Evolutionary conservation across 2,113 vertebrate species (phyloP), one percentile per base, ranked within the genome.

Genomic region (Eclectus roratus): DNA sequence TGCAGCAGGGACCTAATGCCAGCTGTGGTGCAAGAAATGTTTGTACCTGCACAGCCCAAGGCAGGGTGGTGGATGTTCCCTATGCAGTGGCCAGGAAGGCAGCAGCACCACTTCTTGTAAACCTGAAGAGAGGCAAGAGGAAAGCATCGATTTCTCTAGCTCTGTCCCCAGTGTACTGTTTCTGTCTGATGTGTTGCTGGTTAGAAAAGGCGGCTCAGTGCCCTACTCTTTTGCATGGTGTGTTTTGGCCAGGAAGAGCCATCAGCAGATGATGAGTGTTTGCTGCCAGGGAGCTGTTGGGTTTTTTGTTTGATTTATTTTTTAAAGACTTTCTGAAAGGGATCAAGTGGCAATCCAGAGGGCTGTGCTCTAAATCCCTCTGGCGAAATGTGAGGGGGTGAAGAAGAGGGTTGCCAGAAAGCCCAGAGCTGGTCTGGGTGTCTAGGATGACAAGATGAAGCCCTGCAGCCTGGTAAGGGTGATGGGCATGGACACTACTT

Each of bases 71-170:
- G 52, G 46, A 35, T 29, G 39, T 27, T 47, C n/a, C 58, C 13
- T 21, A 0, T 8, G 4, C 4, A 15, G 29, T 21, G 44, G 18
- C 10, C 0, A 6, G 49, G 23, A 64, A 65, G 29, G 49, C 33
- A 46, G 56, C n/a, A 33, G 20, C 25, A 53, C 2, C 8, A 1
- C 24, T 44, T 44, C 33, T 39, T 27, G 23, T 29, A 64, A 41
- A 41, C 17, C 25, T 6, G 6, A 41, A 70, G 17, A 28, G 11
- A 49, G 10, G 41, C 11, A 50, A 80, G 63, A 56, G 28, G 17
- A 39, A 46, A 70, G 43, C 13, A 35, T 4, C 0, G 1, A 41
- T 69, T 44, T 31, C 44, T 70, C 13, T 18, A 39, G 28, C 10
- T 77, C 37, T 53, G 18, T 29, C 18, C 53, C 50, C 39, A 65